phyloP scores from a whole-genome alignment of 2,888 invertebrate species.

The Exocentrus adspersus region DNA sequence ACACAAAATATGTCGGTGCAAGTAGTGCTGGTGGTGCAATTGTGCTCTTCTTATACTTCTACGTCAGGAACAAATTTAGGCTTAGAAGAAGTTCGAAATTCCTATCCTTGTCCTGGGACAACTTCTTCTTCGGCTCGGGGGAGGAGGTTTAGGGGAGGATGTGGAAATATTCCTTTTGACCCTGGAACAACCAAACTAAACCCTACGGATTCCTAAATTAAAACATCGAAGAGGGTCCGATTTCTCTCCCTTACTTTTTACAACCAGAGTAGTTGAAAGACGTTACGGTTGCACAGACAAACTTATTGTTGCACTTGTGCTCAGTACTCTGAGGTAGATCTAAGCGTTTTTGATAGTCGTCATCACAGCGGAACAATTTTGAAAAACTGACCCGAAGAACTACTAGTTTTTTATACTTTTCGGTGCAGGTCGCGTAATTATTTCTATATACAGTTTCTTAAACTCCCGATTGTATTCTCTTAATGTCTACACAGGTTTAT shows the following conservation, averaged over 20 bases:
- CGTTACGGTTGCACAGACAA: slow-evolving; percentile 32
- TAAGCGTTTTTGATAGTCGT: slow-evolving; percentile 35
- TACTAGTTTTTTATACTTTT: slow-evolving; percentile 20
- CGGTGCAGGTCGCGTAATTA: slow-evolving; percentile 19
- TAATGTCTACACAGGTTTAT: slow-evolving; percentile 18
- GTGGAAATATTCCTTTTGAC: slow-evolving; percentile 55
- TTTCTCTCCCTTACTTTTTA: slow-evolving; percentile 40
- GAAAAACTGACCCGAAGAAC: background rate
- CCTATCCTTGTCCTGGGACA: background rate
- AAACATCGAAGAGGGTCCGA: slow-evolving; percentile 35
- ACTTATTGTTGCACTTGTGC: background rate
- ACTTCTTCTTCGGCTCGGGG: slow-evolving; percentile 27
- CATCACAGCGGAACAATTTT: slow-evolving; percentile 13
- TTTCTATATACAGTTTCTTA: slow-evolving; percentile 20
- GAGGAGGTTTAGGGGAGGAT: slow-evolving; percentile 40
- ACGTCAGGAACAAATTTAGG: slow-evolving; percentile 42
- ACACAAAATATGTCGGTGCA: slow-evolving; percentile 42
- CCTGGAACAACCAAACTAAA: slow-evolving; percentile 55
- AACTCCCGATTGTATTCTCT: slow-evolving; percentile 17
- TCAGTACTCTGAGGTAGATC: slow-evolving; percentile 34
- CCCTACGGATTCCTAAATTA: slow-evolving; percentile 40
- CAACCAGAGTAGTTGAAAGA: slow-evolving; percentile 46
- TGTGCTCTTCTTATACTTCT: slow-evolving; percentile 43
- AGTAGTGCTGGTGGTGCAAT: slow-evolving; percentile 46
- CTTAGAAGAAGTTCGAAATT: slow-evolving; percentile 12